Conservation (phyloP, 1,140 invertebrate genomes). For the Bombus confusus region DNA sequence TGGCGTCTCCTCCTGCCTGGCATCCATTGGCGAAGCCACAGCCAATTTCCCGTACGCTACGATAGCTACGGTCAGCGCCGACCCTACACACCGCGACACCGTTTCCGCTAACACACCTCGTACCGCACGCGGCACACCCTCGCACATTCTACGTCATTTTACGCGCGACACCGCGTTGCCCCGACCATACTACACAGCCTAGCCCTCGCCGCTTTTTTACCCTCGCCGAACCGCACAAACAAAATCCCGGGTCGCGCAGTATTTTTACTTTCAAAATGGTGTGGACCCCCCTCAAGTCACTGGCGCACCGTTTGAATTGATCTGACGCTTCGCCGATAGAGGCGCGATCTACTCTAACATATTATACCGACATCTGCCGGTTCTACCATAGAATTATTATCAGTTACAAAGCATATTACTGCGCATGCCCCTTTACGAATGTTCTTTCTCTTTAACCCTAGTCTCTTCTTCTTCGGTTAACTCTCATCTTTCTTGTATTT, state of each 20-base stretch:
- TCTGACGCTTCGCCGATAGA: constrained; percentile 46
- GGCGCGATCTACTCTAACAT: constrained; percentile 45
- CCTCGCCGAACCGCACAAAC: constrained; percentile 48
- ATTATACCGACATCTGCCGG: constrained; percentile 51
- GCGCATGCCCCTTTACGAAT: constrained; percentile 30
- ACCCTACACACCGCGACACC: constrained; percentile 65
- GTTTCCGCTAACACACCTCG: constrained; percentile 66
- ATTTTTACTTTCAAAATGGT: constrained; percentile 80
- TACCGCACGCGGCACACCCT: constrained; percentile 58
- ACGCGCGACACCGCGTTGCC: constrained; percentile 62
- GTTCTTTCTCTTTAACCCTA: not conserved
- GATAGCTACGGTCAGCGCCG: constrained; percentile 65
- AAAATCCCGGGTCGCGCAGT: constrained; percentile 72
- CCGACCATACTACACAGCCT: constrained; percentile 37
- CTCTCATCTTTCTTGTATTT: not conserved
- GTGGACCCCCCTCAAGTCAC: constrained; percentile 53
- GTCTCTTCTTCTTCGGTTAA: not conserved
- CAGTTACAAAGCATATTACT: not conserved
- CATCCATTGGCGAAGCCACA: constrained; percentile 74
- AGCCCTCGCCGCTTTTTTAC: constrained; percentile 57
- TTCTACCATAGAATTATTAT: not conserved
- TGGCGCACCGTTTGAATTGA: constrained; percentile 70
- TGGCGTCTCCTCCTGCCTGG: constrained; percentile 77
- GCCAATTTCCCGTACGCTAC: constrained; percentile 69
- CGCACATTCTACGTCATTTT: constrained; percentile 69